These are phyloP conservation scores for Caranx ignobilis DNA, from an alignment of 2,113 vertebrate species.

Conservation along the genomic window DNA sequence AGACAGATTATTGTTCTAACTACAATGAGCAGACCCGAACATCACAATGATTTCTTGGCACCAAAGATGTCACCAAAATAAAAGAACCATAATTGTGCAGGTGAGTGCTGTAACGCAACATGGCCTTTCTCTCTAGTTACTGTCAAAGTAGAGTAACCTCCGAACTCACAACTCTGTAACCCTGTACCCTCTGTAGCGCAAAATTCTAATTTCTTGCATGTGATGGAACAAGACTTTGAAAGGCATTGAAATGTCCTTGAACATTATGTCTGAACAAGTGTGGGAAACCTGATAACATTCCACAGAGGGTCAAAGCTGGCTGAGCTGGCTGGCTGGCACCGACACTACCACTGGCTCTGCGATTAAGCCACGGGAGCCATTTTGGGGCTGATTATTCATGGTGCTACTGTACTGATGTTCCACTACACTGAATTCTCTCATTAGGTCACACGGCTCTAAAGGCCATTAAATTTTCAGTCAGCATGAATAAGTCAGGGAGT, in stretches of 20 bases:
- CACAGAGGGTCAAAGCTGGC: conserved; percentile 73
- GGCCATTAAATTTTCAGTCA: conserved; percentile 82
- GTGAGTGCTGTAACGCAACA: neutral
- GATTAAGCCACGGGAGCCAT: conserved; percentile 76
- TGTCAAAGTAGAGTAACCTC: conserved; percentile 43
- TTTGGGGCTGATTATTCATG: conserved; percentile 78
- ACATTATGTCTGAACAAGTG: conserved; percentile 71
- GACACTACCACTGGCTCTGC: conserved; percentile 55
- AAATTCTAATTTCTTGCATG: conserved; percentile 66
- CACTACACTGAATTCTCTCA: conserved; percentile 76
- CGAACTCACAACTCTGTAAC: conserved; percentile 47
- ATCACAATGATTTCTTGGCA: neutral
- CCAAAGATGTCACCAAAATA: conserved; percentile 7
- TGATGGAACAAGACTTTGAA: conserved; percentile 65
- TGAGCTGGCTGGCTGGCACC: conserved; percentile 65
- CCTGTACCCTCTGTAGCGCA: conserved; percentile 42
- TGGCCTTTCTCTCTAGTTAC: conserved; percentile 1
- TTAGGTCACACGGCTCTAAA: conserved; percentile 79
- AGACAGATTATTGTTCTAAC: neutral
- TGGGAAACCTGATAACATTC: conserved; percentile 80
- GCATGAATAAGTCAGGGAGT: conserved; percentile 82
- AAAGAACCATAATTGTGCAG: neutral
- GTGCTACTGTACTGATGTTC: conserved; percentile 75
- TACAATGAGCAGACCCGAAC: neutral
- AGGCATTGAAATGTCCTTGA: conserved; percentile 72